phyloP scores from a whole-genome alignment of 2,113 vertebrate genomes.

The Zonotrichia leucophrys region DNA sequence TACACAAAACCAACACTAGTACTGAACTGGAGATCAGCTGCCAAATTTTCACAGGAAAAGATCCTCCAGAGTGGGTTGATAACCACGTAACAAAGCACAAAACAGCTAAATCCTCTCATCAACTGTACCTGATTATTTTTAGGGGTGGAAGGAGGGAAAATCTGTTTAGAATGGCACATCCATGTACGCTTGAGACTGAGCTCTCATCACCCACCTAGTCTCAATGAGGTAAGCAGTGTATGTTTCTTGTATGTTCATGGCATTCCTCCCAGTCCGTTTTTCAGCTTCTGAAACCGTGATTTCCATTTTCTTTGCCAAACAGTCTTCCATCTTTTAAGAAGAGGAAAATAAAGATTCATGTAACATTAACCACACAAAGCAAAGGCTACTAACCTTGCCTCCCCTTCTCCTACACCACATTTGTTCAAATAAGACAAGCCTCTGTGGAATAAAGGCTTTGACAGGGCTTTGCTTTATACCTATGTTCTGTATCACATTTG shows the following conservation, averaged over 20 bases:
- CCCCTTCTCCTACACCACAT: background rate
- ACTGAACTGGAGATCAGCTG: background rate
- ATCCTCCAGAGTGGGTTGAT: background rate
- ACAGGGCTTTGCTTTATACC: background rate
- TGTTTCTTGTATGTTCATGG: slow-evolving; percentile 93
- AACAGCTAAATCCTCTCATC: background rate
- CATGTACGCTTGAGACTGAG: background rate
- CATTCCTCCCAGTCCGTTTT: slow-evolving; percentile 89
- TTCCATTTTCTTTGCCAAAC: slow-evolving; percentile 86
- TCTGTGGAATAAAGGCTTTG: background rate
- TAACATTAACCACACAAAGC: background rate
- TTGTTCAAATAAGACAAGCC: background rate
- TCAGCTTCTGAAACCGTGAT: slow-evolving; percentile 93
- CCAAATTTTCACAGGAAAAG: background rate
- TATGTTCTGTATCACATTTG: background rate
- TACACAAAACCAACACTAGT: background rate
- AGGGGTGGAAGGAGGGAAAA: background rate
- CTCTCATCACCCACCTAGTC: slow-evolving; percentile 80
- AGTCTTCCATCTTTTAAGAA: slow-evolving; percentile 81
- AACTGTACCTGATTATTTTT: background rate
- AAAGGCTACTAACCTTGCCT: slow-evolving; percentile 9
- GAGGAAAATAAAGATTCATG: slow-evolving; percentile 1
- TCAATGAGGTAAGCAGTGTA: slow-evolving; percentile 96
- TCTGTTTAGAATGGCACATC: background rate
- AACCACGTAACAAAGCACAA: background rate